Percentiles rank a stretch among this genome's conserved stretches.
Conservation (phyloP, 2,888 invertebrate species). For the Plemyria rubiginata region DNA sequence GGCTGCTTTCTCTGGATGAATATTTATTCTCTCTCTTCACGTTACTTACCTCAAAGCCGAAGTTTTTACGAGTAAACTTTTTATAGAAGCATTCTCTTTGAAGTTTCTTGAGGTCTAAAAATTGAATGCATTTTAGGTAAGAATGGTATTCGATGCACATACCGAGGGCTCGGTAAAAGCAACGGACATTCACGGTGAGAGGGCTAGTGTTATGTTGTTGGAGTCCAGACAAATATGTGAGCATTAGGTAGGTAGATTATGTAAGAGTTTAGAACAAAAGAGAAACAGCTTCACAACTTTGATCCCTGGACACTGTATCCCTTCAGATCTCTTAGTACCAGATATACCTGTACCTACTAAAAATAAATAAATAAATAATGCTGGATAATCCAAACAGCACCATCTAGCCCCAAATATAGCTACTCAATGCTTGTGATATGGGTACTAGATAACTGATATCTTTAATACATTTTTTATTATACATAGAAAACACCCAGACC, state of each 20-base stretch:
- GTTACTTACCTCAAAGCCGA: slow-evolving; percentile 74
- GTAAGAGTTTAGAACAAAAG: slow-evolving; percentile 10
- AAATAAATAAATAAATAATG: too few species aligned
- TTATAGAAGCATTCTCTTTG: slow-evolving; percentile 64
- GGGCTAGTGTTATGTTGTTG: slow-evolving; percentile 14
- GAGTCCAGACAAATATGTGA: slow-evolving; percentile 10
- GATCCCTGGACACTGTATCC: too few species aligned
- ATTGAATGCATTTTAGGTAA: slow-evolving; percentile 49
- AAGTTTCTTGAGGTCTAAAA: slow-evolving; percentile 59
- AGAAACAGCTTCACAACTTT: not conserved
- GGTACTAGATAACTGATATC: too few species aligned
- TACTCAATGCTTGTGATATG: too few species aligned
- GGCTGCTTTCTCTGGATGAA: slow-evolving; percentile 70
- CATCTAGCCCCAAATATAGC: too few species aligned
- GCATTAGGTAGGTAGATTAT: slow-evolving; percentile 15
- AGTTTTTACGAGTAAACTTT: slow-evolving; percentile 71
- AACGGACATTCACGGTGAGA: slow-evolving; percentile 12
- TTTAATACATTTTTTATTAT: too few species aligned
- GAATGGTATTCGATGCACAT: slow-evolving; percentile 33
- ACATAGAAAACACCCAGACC: too few species aligned
- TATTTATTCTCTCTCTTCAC: slow-evolving; percentile 77
- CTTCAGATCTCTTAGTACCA: too few species aligned
- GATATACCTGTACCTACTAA: too few species aligned
- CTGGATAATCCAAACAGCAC: too few species aligned
- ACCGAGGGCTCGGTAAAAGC: slow-evolving; percentile 22